Percentiles rank a stretch among this genome's conserved stretches.
phyloP scores from a whole-genome alignment of 2,797 vertebrate species.

The Gallinago solitaria region DNA sequence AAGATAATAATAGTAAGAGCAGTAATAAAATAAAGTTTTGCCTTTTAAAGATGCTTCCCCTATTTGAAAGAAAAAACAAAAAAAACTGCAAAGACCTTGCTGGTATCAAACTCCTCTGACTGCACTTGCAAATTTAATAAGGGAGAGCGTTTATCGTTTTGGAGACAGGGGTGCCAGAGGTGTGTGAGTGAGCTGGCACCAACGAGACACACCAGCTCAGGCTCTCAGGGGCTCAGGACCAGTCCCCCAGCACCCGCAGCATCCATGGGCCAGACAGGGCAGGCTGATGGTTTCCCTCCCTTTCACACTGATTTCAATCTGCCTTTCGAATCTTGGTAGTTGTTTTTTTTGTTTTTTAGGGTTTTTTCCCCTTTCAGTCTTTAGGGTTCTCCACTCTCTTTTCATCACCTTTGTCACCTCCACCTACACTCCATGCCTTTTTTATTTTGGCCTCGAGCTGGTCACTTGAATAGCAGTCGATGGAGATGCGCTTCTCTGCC shows the following conservation, averaged over 20 bases:
- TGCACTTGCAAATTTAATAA: not conserved
- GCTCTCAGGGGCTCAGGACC: not conserved
- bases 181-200: not conserved
- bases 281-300: not conserved
- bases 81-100: not conserved
- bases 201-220: rapidly evolving
- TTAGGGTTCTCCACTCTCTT: not conserved
- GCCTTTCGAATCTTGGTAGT: not conserved
- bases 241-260: not conserved
- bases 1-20: not conserved
- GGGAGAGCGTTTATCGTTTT: not conserved
- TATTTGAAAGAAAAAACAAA: not conserved
- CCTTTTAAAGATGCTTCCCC: not conserved
- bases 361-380: not conserved
- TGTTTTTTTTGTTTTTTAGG: not conserved
- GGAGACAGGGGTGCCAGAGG: not conserved
- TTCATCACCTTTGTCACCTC: not conserved
- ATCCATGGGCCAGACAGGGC: not conserved
- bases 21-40: conserved; percentile 2
- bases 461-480: not conserved
- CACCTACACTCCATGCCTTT: not conserved
- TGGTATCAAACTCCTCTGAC: not conserved
- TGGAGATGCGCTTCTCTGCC: not conserved
- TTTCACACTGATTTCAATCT: not conserved
- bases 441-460: not conserved